These are phyloP conservation scores for Tetrapedia diversipes DNA, from an alignment of 2,888 invertebrate genomes.

Conservation along the genomic window DNA sequence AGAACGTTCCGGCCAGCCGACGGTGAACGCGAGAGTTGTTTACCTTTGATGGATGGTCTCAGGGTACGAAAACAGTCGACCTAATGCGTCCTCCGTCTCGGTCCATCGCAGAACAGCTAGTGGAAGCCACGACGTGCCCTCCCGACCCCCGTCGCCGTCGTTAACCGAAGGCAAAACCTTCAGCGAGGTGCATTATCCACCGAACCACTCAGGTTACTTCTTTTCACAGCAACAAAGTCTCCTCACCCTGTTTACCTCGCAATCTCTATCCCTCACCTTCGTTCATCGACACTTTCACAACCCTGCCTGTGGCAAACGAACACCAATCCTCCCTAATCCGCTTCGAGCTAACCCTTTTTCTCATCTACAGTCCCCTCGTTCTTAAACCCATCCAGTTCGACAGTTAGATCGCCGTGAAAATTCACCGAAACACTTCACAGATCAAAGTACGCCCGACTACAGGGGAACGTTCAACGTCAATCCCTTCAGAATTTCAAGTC, in stretches of 20 bases:
- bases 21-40: slow-evolving; percentile 16
- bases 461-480: no score
- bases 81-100: slow-evolving; percentile 30
- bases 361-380: no score
- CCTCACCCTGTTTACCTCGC: not conserved
- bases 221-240: not conserved
- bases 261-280: not conserved
- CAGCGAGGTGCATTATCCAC: slow-evolving; percentile 40
- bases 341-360: no score
- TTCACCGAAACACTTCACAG: not conserved
- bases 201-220: slow-evolving; percentile 6
- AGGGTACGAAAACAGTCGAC: slow-evolving; percentile 28
- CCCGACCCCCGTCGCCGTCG: no score
- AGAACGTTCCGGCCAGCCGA: not conserved
- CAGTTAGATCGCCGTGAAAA: not conserved
- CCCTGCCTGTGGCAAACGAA: not conserved
- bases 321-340: not conserved
- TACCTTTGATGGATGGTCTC: slow-evolving; percentile 60
- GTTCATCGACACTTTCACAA: slow-evolving; percentile 5
- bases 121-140: not conserved
- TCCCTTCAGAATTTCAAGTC: no score
- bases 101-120: slow-evolving; percentile 43
- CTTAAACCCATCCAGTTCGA: no score
- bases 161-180: slow-evolving; percentile 7
- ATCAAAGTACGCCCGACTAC: not conserved